Evolutionary conservation across 1,140 invertebrate species (phyloP), one percentile per base, ranked within the genome.

Genomic region (Trinorchestia longiramus): DNA sequence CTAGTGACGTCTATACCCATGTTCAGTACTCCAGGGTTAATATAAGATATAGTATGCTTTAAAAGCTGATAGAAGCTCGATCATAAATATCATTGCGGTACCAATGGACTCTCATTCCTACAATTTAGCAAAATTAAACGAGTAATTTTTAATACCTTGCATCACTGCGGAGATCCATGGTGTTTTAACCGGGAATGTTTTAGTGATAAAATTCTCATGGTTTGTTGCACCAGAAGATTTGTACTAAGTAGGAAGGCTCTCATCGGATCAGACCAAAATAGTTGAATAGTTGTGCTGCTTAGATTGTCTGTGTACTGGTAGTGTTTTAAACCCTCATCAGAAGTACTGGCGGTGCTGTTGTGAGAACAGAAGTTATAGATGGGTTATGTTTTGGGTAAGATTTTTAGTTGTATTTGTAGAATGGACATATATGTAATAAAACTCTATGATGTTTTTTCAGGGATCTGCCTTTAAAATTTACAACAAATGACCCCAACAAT

Each of bases 391-490:
- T 77, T 3, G 28, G 1, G 15, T 36, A 36, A 77, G 15, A 19
- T 19, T 77, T 77, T 11, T 36, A 77, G 11, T 11, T 77, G 28
- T 77, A 77, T 77, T 15, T 77, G 11, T 3, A 77, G 36, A 53
- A 6, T 19, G 62, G 6, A 53, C 6, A 53, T 6, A 11, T 19
- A 53, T 19, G 47, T 3, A 28, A 77, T 77, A 28, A 23, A 23
- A 77, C 62, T 1, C 11, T 19, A 11, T 36, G 11, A 23, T 6
- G 6, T 94, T 47, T 94, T 94, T 94, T 15, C 43, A 94, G 92
- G 92, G 92, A 94, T 43, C 44, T 94, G 8, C 92, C 92, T 47
- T 36, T 94, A 15, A 94, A 94, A 40, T 94, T 94, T 40, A 94
- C 92, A 45, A 47, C 36, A 15, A 94, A 94, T 47, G 92, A 94